Evolutionary conservation across 2,797 vertebrate species (phyloP), one percentile per base, ranked within the genome.

Genomic region (Mareca penelope): DNA sequence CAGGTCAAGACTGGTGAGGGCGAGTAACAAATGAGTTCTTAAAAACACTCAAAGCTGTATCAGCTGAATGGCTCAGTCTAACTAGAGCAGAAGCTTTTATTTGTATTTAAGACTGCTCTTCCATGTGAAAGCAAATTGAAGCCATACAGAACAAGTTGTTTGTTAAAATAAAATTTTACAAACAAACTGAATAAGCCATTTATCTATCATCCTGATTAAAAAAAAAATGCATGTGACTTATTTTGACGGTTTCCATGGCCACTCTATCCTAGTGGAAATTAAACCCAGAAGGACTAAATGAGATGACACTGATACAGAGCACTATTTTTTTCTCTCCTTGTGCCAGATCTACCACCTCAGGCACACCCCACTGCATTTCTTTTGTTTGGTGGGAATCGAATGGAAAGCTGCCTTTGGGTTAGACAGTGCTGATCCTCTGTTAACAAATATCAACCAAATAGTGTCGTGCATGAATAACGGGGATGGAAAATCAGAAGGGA

Each of bases 251-350:
- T 94, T 75, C 76, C 71, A 15, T 29, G 33, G 28, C 40, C 40
- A 8, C 33, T 59, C 22, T 1, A 0, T 48, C 56, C 28, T 8
- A 9, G 52, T 1, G 1, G 68, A 76, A 83, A 40, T 33, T 22
- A 75, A 76, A 73, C 26, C 8, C 29, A 50, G 31, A 39, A 42
- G 79, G 50, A 21, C 39, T 69, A 16, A 60, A 68, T 31, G 46
- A 85, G 33, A 12, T 0, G 0, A 37, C 1, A 3, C n/a, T 42
- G 16, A 37, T 68, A 31, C 1, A 3, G n/a, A 28, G 15, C 17
- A 9, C 29, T 31, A 1, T 33, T 50, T 55, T 55, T 50, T n/a
- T 9, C 15, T 79, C 17, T 29, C 3, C 37, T 59, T 33, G 15
- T 39, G 65, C 40, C 46, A 7, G 37, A 67, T 59, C 28, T n/a